These are phyloP conservation scores for Pseudolaguvia tuberculata DNA, from an alignment of 2,113 vertebrate species.

Conservation along the genomic window DNA sequence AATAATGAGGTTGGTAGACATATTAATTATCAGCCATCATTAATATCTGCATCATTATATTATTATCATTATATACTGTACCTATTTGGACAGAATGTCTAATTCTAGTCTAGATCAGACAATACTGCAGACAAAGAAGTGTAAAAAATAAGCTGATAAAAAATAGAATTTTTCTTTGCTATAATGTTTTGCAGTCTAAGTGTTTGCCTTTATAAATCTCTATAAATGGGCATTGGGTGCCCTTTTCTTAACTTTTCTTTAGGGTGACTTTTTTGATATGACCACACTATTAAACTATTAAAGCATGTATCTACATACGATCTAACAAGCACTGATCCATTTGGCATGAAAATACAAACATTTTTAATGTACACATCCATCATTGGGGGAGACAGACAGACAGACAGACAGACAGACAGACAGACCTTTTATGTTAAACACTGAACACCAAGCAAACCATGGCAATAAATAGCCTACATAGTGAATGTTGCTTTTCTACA, in stretches of 20 bases:
- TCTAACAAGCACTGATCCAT: not conserved
- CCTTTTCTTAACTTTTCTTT: not conserved
- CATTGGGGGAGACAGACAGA: too few relatives aligned
- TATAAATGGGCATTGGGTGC: too few relatives aligned
- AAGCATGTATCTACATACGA: not conserved
- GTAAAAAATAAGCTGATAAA: too few relatives aligned
- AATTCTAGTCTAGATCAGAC: too few relatives aligned
- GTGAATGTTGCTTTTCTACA: conserved; percentile 26
- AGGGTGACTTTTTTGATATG: too few relatives aligned
- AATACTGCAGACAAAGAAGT: too few relatives aligned
- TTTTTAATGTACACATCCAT: conserved; percentile 11
- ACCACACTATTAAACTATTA: not conserved
- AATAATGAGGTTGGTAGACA: not conserved
- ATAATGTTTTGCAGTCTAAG: too few relatives aligned
- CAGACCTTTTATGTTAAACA: conserved; percentile 13
- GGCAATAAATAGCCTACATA: conserved; percentile 17
- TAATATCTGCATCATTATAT: not conserved
- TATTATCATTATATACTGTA: not conserved
- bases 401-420: not conserved
- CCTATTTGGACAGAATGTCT: not conserved
- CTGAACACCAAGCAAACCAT: conserved; percentile 5
- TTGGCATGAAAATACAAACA: conserved; percentile 2
- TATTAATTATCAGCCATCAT: not conserved
- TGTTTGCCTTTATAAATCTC: too few relatives aligned
- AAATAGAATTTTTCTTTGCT: too few relatives aligned